Conservation (phyloP, 2,888 invertebrate species). For the Eupithecia tripunctaria region DNA sequence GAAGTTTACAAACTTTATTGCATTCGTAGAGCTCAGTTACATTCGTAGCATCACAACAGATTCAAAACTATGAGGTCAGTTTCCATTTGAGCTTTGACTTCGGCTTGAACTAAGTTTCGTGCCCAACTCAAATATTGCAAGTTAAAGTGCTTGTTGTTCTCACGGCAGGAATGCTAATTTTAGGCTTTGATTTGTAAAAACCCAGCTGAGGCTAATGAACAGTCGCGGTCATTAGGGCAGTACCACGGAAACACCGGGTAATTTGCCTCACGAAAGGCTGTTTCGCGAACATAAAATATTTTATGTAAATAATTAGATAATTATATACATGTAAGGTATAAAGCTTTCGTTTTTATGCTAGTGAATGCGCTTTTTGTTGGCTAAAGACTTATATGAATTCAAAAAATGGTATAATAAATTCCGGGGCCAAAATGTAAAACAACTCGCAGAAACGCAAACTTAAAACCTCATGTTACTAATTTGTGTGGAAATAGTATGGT, state of each 20-base stretch:
- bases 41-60: not conserved
- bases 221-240: slow-evolving; percentile 56
- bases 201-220: slow-evolving; percentile 50
- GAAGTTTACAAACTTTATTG: slow-evolving; percentile 21
- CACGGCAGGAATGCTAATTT: slow-evolving; percentile 34
- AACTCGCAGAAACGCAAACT: not conserved
- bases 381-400: not conserved
- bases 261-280: slow-evolving; percentile 47
- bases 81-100: not conserved
- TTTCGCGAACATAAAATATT: slow-evolving; percentile 47
- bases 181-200: slow-evolving; percentile 33
- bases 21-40: slow-evolving; percentile 12
- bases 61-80: not conserved
- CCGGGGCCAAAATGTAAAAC: not conserved
- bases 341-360: slow-evolving; percentile 18
- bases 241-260: slow-evolving; percentile 54
- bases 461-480: not conserved
- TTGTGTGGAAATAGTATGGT: not conserved
- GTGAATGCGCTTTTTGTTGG: slow-evolving; percentile 17
- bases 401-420: not conserved
- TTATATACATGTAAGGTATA: slow-evolving; percentile 24
- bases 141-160: slow-evolving; percentile 30
- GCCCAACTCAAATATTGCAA: slow-evolving; percentile 26
- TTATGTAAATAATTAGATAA: slow-evolving; percentile 33
- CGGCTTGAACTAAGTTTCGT: slow-evolving; percentile 4